Base-by-base conservation (phyloP, 1,140 invertebrate species). In the Ceratina japonica region DNA sequence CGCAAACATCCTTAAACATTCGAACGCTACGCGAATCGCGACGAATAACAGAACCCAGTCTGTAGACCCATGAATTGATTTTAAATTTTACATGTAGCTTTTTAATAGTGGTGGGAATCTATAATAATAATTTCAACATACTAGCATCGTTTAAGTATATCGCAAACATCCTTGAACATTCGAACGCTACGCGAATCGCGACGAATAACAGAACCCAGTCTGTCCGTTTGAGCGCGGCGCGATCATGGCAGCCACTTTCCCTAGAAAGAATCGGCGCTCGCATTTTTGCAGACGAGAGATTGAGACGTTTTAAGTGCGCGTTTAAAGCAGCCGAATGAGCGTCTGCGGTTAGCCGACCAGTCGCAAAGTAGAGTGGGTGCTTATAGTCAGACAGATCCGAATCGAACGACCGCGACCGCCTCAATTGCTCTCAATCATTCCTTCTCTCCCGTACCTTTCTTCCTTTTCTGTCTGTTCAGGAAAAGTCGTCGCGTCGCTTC, bases 331-430 rank as follows among this genome's bases (percentile, higher is more conserved):
- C 4, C 1, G 20, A 24, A 44, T 22, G 49, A 77, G 31, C 64
- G 82, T 81, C 80, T 80, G 78, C 81, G 64, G 69, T 75, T 74
- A 71, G 80, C 44, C 75, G 74, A 63, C 66, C 71, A 51, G 59
- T 24, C 52, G 27, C 7, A 12, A n/a, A 24, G 27, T 65, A 62
- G 22, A 73, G 54, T 65, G 77, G 61, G 52, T 74, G 59, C 70
- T 74, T 52, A 52, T 27, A 81, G 65, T 74, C 66, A 75, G 71
- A 85, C 77, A 78, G 80, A 81, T 58, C 68, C 69, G 37, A 79
- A 64, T 82, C 79, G 79, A 83, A 82, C 65, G 64, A 69, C 79
- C 79, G 65, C 24, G 37, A 10, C 37, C 37, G 37, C 37, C 68
- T 75, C 75, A 52, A 73, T 64, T 65, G 58, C 74, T 63, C 71